These are phyloP conservation scores for Drosophila leonis DNA, from an alignment of 2,888 invertebrate species.

Conservation along the genomic window DNA sequence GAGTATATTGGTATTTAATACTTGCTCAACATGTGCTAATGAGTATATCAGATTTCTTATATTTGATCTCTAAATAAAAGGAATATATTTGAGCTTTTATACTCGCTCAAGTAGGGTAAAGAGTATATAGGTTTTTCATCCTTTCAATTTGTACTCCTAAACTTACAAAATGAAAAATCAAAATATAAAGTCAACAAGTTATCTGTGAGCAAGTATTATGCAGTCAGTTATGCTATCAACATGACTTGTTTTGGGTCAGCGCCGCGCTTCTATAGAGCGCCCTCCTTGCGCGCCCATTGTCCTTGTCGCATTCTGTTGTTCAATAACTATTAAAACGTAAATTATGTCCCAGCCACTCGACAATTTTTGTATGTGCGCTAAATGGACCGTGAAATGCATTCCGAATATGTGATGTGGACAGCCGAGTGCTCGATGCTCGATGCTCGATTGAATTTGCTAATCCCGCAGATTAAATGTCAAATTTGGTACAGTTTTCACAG, in stretches of 20 bases:
- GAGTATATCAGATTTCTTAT: background rate
- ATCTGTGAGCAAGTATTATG: background rate
- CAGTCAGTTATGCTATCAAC: background rate
- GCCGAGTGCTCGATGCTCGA: slow-evolving; percentile 18
- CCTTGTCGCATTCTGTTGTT: slow-evolving; percentile 44
- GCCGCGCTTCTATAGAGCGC: background rate
- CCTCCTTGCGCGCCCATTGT: background rate
- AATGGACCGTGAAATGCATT: slow-evolving; percentile 70
- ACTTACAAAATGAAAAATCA: background rate
- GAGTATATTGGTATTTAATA: background rate
- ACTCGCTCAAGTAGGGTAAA: background rate
- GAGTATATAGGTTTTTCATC: background rate
- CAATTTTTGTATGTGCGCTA: slow-evolving; percentile 17
- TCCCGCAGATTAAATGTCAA: slow-evolving; percentile 20
- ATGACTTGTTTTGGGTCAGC: background rate
- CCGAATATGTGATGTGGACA: slow-evolving; percentile 56
- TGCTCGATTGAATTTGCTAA: slow-evolving; percentile 32
- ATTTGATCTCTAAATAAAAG: too few relatives aligned
- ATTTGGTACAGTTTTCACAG: background rate
- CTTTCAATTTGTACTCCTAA: background rate
- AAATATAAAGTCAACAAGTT: too few relatives aligned
- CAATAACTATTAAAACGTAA: slow-evolving; percentile 75
- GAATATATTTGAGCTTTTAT: background rate
- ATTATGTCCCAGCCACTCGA: slow-evolving; percentile 47
- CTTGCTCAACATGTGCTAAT: background rate